Percentiles rank a stretch among this genome's conserved stretches.
phyloP scores from a whole-genome alignment of 2,113 vertebrate genomes.

The Lepus timidus region DNA sequence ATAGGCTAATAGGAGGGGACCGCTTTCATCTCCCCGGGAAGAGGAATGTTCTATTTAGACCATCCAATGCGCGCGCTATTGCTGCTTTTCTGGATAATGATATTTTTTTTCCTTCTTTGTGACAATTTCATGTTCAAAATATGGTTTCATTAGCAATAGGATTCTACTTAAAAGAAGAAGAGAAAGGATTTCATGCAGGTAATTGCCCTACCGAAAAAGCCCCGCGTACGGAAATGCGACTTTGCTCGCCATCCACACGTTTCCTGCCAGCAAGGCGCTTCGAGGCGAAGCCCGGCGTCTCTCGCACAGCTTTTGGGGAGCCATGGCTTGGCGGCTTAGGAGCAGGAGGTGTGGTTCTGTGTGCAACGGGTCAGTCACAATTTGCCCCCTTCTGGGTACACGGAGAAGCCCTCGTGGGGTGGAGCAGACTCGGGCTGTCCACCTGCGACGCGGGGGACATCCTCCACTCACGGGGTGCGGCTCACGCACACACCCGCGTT shows the following conservation, averaged over 20 bases:
- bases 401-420: neutral
- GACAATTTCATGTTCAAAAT: slow-evolving; percentile 74
- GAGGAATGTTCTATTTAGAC: slow-evolving; percentile 56
- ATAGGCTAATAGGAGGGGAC: slow-evolving; percentile 54
- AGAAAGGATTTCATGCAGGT: slow-evolving; percentile 61
- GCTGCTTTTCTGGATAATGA: slow-evolving; percentile 67
- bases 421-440: neutral
- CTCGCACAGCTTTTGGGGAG: neutral
- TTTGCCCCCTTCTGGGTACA: neutral
- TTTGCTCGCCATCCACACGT: neutral
- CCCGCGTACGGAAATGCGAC: neutral
- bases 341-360: neutral
- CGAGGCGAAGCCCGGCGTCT: neutral
- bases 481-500: accelerated
- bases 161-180: slow-evolving; percentile 57
- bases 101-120: slow-evolving; percentile 31
- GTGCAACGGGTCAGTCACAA: neutral
- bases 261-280: neutral
- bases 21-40: slow-evolving; percentile 69
- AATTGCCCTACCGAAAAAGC: slow-evolving; percentile 51
- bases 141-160: slow-evolving; percentile 74
- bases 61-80: neutral
- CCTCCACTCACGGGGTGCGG: accelerated
- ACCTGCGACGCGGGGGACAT: accelerated
- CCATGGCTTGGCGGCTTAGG: neutral